phyloP scores from a whole-genome alignment of 2,113 vertebrate species.

The Xyliphius kryptos region DNA sequence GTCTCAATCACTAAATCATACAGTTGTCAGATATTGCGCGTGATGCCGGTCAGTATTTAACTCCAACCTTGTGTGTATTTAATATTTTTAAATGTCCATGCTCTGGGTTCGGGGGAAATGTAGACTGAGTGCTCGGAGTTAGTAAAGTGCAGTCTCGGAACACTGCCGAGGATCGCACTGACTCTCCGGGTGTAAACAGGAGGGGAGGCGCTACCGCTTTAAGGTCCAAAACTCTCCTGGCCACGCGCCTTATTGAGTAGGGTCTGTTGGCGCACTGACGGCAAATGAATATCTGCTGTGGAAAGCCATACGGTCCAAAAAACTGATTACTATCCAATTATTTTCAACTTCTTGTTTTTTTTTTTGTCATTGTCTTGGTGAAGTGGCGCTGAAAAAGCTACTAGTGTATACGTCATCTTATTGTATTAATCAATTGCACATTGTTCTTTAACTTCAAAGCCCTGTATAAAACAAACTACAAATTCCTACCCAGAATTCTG shows the following conservation, averaged over 20 bases:
- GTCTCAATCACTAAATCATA: not conserved
- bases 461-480: no score
- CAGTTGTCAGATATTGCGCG: constrained; percentile 1
- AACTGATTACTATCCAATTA: no score
- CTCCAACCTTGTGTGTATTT: constrained; percentile 9
- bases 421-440: no score
- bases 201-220: constrained; percentile 19
- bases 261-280: no score
- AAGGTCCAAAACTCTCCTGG: constrained; percentile 6
- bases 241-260: not conserved
- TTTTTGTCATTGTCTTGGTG: no score
- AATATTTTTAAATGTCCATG: constrained; percentile 13
- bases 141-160: constrained; percentile 76
- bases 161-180: constrained; percentile 83
- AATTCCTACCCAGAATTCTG: no score
- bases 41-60: not conserved
- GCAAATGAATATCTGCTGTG: constrained; percentile 1
- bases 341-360: no score
- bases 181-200: constrained; percentile 48
- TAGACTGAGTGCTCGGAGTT: constrained; percentile 10
- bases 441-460: no score
- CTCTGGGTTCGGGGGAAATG: not conserved
- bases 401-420: no score
- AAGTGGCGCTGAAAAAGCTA: no score
- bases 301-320: constrained; percentile 11